phyloP scores from a whole-genome alignment of 2,888 invertebrate genomes.

The Alcis repandata region DNA sequence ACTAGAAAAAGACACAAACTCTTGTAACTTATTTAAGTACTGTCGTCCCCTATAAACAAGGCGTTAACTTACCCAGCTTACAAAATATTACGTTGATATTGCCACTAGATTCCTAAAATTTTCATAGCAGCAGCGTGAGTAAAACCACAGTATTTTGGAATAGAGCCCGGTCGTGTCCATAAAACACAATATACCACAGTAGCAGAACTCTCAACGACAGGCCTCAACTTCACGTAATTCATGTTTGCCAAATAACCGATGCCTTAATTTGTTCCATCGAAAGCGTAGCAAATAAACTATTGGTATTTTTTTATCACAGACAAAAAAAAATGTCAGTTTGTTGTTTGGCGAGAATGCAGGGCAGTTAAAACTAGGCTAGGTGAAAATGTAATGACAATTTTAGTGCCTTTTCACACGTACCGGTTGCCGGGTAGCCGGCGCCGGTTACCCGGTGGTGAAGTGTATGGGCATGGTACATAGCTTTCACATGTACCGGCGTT shows the following conservation, averaged over 20 bases:
- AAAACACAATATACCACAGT: constrained; percentile 24
- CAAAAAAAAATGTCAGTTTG: too few species aligned
- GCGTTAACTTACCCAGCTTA: constrained; percentile 14
- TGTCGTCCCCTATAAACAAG: constrained; percentile 8
- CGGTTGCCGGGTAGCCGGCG: too few species aligned
- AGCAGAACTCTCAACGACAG: background rate
- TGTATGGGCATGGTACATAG: too few species aligned
- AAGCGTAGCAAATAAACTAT: too few species aligned
- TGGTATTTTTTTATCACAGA: too few species aligned
- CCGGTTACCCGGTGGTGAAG: too few species aligned
- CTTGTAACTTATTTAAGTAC: background rate
- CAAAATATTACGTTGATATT: constrained; percentile 23
- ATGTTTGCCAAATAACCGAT: background rate
- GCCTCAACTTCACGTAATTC: background rate
- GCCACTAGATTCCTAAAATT: constrained; percentile 25
- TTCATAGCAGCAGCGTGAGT: constrained; percentile 23
- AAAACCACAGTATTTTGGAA: constrained; percentile 35
- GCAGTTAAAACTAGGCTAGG: too few species aligned
- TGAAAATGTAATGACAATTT: too few species aligned
- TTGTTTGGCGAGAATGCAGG: too few species aligned
- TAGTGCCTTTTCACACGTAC: too few species aligned
- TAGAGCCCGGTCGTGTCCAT: constrained; percentile 27
- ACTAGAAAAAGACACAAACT: background rate
- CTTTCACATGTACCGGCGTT: too few species aligned
- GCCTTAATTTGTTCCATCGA: too few species aligned